A percentile compares a stretch with the other conserved stretches of the same genome.
These are phyloP conservation scores for Chrysolina oricalcia DNA, from an alignment of 2,888 invertebrate genomes.

Conservation along the genomic window DNA sequence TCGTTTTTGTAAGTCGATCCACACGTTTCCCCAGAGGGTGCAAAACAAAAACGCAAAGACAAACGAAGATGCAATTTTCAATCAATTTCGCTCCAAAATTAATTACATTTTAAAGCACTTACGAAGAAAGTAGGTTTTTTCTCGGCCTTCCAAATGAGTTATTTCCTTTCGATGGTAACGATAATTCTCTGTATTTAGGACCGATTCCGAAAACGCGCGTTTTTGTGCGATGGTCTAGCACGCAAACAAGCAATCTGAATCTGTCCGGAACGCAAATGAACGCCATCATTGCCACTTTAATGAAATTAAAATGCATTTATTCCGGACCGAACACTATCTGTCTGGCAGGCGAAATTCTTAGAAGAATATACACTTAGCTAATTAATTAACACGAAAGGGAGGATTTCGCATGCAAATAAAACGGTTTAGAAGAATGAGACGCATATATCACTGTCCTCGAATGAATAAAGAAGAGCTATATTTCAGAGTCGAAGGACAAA, in stretches of 20 bases:
- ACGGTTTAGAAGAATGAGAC: slow-evolving; percentile 26
- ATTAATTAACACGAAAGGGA: slow-evolving; percentile 63
- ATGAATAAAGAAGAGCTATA: background rate
- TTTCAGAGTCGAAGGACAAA: background rate
- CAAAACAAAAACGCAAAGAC: background rate
- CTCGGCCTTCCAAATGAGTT: slow-evolving; percentile 34
- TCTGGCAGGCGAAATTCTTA: slow-evolving; percentile 67
- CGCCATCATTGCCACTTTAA: slow-evolving; percentile 67
- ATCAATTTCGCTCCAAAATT: background rate
- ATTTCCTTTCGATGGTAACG: slow-evolving; percentile 37
- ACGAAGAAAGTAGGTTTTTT: slow-evolving; percentile 18
- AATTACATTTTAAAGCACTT: background rate
- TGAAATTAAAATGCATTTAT: slow-evolving; percentile 73
- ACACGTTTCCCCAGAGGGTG: background rate
- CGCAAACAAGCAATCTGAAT: slow-evolving; percentile 70
- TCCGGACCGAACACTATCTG: slow-evolving; percentile 68
- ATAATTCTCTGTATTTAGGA: slow-evolving; percentile 37
- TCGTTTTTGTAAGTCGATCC: background rate
- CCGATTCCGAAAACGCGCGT: slow-evolving; percentile 41
- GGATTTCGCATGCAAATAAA: slow-evolving; percentile 29
- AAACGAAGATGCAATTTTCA: background rate
- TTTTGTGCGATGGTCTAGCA: slow-evolving; percentile 52
- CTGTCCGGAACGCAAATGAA: slow-evolving; percentile 55
- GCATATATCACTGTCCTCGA: slow-evolving; percentile 28
- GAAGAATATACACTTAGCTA: slow-evolving; percentile 69